Evolutionary conservation across 2,888 invertebrate genomes (phyloP).

Genomic region (Tryphoninae sp.): DNA sequence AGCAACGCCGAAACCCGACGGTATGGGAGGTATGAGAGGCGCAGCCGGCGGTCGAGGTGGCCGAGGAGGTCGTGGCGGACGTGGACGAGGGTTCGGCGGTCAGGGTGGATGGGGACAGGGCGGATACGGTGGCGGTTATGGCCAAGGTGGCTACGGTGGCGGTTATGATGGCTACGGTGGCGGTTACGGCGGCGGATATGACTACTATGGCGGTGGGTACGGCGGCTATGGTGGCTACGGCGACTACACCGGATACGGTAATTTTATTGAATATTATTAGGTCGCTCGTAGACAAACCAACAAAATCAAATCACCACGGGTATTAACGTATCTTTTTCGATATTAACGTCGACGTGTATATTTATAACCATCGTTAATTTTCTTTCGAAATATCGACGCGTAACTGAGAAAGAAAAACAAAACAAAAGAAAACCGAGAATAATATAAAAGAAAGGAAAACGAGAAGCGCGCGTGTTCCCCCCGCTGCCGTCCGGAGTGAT

Average conservation of each 20-base stretch:
- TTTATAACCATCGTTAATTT: conserved; percentile 25
- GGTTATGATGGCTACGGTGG: conserved; percentile 91
- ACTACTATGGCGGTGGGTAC: conserved; percentile 85
- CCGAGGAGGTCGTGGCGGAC: conserved; percentile 86
- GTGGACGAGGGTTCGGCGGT: conserved; percentile 80
- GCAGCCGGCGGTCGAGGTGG: conserved; percentile 87
- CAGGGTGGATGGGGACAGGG: conserved; percentile 84
- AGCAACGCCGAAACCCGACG: conserved; percentile 95
- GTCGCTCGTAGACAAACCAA: conserved; percentile 52
- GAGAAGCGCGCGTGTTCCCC: background rate
- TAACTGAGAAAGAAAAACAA: background rate
- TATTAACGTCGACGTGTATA: conserved; percentile 53
- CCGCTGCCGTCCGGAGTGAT: too few species aligned
- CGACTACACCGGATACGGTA: conserved; percentile 93
- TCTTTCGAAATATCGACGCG: conserved; percentile 21
- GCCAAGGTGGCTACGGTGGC: conserved; percentile 87
- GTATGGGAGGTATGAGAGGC: conserved; percentile 85
- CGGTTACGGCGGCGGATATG: conserved; percentile 83
- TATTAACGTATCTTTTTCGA: conserved; percentile 45
- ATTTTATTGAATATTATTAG: conserved; percentile 82
- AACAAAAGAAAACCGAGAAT: conserved; percentile 37
- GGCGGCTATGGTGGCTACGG: conserved; percentile 91
- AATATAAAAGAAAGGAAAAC: background rate
- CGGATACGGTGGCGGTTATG: conserved; percentile 88
- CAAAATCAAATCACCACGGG: conserved; percentile 43